phyloP scores from a whole-genome alignment of 2,113 vertebrate species.

The Misgurnus mizolepis region DNA sequence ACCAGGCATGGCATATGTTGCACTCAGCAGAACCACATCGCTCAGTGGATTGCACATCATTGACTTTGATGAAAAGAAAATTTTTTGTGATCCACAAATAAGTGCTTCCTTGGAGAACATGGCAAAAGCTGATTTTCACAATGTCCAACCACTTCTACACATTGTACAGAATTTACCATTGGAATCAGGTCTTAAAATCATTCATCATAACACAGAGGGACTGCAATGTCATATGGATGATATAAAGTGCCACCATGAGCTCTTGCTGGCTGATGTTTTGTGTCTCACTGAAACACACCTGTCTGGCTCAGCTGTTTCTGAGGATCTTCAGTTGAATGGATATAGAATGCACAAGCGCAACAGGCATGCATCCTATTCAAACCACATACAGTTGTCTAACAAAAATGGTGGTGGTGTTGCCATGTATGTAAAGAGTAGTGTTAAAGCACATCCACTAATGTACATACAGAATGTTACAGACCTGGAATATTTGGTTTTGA shows the following conservation, averaged over 20 bases:
- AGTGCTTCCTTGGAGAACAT: slow-evolving; percentile 38
- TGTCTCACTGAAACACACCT: slow-evolving; percentile 55
- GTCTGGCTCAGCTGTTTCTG: slow-evolving; percentile 43
- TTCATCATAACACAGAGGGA: slow-evolving; percentile 55
- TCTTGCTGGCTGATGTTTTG: slow-evolving; percentile 52
- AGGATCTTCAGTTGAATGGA: slow-evolving; percentile 38
- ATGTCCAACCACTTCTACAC: slow-evolving; percentile 32
- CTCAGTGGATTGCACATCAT: slow-evolving; percentile 41
- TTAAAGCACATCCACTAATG: not conserved
- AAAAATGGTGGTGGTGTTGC: slow-evolving; percentile 35
- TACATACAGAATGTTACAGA: slow-evolving; percentile 50
- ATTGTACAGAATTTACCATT: not conserved
- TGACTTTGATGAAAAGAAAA: slow-evolving; percentile 52
- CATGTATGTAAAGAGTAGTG: slow-evolving; percentile 7
- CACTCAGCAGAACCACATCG: slow-evolving; percentile 46
- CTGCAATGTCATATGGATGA: too few relatives aligned
- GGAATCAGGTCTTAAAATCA: slow-evolving; percentile 30
- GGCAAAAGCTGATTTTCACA: slow-evolving; percentile 29
- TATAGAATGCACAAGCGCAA: slow-evolving; percentile 51
- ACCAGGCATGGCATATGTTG: slow-evolving; percentile 46
- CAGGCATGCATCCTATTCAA: slow-evolving; percentile 46
- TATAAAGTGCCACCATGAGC: slow-evolving; percentile 49
- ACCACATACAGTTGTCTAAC: slow-evolving; percentile 28
- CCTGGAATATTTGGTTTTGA: slow-evolving; percentile 47
- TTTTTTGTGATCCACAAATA: slow-evolving; percentile 47